Base-by-base conservation (phyloP, 2,888 invertebrate species). In the Drosophila pegasa region DNA sequence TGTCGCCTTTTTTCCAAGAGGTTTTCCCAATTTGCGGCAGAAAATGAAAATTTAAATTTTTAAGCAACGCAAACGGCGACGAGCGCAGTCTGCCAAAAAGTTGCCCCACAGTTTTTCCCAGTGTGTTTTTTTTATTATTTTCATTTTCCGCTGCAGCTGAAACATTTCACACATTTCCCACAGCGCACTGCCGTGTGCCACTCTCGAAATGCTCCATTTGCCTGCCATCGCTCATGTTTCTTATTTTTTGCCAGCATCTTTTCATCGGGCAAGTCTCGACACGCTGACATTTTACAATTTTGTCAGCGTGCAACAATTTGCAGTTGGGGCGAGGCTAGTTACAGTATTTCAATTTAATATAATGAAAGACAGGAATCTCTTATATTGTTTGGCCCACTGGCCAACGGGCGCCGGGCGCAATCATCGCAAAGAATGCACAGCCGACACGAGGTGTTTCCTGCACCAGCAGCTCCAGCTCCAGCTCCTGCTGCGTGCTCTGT, bases 11-110 rank as follows among this genome's bases (percentile, higher is more conserved):
- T 40, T 65, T 62, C 10, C 33, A 52, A 52, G 45, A 54, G 67
- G 67, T 65, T 66, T 58, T 62, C 52, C 51, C 86, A 89, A 89
- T 89, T 81, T 87, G 76, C 86, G 59, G 69, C 76, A 75, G 78
- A 72, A 86, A 86, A 86, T 86, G 85, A 87, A 86, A 87, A 89
- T 86, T 89, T 86, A 89, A 86, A 89, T 86, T 86, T 86, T 86
- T 89, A 89, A 86, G 84, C 83, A 86, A 87, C 82, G 71, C 71
- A 67, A 63, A 64, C 77, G 75, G 50, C 48, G 73, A 25, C 47
- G 62, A 47, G 37, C 52, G 79, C 61, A 60, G 62, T 50, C 65
- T 68, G 60, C 72, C 80, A 48, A 87, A 82, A 87, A 83, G 83
- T 83, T 86, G 74, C 54, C 67, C 66, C 59, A 75, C 63, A 69